Percentiles rank a stretch among this genome's conserved stretches.
Conservation (phyloP, 2,113 vertebrate species). For the Macheiramphus alcinus region DNA sequence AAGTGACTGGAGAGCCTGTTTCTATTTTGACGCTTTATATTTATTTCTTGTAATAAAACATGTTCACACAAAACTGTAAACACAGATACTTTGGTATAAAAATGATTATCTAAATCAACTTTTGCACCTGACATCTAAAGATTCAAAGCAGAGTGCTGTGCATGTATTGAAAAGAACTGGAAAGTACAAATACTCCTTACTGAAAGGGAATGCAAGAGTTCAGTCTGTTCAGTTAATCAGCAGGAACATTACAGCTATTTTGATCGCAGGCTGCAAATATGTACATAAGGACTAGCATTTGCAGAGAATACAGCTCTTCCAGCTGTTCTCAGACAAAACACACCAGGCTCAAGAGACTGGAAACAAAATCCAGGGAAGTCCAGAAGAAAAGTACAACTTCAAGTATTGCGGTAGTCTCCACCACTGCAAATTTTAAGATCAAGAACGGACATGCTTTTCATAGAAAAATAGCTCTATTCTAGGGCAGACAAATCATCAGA, state of each 20-base stretch:
- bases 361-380: background rate
- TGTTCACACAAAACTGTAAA: background rate
- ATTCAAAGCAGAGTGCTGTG: background rate
- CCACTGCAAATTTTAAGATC: background rate
- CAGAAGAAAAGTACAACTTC: background rate
- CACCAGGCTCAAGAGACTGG: background rate
- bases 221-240: background rate
- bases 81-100: background rate
- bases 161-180: background rate
- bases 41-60: background rate
- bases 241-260: background rate
- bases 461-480: background rate
- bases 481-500: background rate
- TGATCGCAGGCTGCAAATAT: background rate
- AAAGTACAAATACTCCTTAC: background rate
- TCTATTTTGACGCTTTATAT: background rate
- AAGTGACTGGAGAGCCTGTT: background rate
- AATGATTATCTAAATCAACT: background rate
- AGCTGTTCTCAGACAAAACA: background rate
- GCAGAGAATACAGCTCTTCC: background rate
- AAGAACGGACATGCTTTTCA: background rate
- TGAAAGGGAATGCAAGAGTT: background rate
- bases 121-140: background rate
- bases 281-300: background rate
- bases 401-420: background rate